These are phyloP conservation scores for Caenorhabditis sinica DNA, from an alignment of 2,888 invertebrate species.

Conservation along the genomic window DNA sequence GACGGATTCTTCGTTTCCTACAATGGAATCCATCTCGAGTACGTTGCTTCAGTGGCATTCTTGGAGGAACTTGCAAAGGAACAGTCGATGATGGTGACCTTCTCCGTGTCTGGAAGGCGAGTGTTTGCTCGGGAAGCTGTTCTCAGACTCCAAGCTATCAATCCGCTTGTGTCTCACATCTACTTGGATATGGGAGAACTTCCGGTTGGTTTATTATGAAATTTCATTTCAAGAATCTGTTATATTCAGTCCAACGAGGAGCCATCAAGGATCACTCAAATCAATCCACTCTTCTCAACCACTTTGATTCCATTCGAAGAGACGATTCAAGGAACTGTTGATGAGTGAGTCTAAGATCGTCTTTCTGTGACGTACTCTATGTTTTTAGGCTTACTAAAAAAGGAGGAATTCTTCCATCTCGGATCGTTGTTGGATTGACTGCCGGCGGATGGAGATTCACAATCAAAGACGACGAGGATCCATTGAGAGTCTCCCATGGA, in stretches of 20 bases:
- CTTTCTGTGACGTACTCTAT: neutral
- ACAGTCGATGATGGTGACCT: constrained; percentile 12
- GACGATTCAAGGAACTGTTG: constrained; percentile 64
- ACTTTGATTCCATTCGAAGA: constrained; percentile 53
- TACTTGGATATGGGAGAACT: constrained; percentile 63
- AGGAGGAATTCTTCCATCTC: constrained; percentile 58
- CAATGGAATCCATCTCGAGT: constrained; percentile 54
- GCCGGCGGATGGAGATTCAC: constrained; percentile 60
- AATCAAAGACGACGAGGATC: constrained; percentile 35
- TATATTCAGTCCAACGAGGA: constrained; percentile 58
- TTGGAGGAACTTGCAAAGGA: constrained; percentile 30
- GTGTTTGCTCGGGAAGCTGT: constrained; percentile 39
- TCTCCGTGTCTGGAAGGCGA: constrained; percentile 36
- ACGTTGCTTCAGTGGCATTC: constrained; percentile 33
- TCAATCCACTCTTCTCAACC: constrained; percentile 49
- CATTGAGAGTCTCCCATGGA: constrained; percentile 45
- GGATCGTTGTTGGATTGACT: constrained; percentile 55
- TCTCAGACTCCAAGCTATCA: constrained; percentile 41
- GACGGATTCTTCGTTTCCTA: constrained; percentile 57
- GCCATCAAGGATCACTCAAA: constrained; percentile 35
- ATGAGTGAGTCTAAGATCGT: constrained; percentile 42
- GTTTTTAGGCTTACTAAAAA: constrained; percentile 49
- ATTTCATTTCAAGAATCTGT: neutral
- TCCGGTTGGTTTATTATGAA: constrained; percentile 27
- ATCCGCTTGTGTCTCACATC: constrained; percentile 42